Percentiles rank a stretch among this genome's conserved stretches.
phyloP scores from a whole-genome alignment of 2,888 invertebrate species.

The Nemoura dubitans region DNA sequence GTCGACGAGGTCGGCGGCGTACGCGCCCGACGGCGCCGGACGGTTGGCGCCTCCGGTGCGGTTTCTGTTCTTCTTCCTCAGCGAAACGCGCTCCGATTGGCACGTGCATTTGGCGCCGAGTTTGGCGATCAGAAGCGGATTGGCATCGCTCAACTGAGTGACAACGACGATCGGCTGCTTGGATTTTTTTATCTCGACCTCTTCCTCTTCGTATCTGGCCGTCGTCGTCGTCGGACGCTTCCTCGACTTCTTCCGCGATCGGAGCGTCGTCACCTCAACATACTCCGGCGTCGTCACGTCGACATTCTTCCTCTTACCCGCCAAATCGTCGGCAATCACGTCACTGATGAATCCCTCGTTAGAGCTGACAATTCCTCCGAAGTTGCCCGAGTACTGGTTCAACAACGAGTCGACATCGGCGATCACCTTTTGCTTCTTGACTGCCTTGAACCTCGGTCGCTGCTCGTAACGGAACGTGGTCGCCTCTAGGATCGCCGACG shows the following conservation, averaged over 20 bases:
- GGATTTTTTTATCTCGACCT: constrained; percentile 48
- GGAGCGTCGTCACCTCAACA: constrained; percentile 40
- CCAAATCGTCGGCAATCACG: constrained; percentile 46
- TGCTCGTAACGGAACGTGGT: constrained; percentile 13
- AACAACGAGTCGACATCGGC: constrained; percentile 46
- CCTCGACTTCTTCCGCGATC: constrained; percentile 36
- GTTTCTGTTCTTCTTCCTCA: constrained; percentile 61
- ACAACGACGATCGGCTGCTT: constrained; percentile 55
- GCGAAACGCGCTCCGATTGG: constrained; percentile 60
- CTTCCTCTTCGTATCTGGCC: neutral
- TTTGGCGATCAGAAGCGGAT: constrained; percentile 75
- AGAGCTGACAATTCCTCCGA: constrained; percentile 44
- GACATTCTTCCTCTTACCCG: constrained; percentile 27
- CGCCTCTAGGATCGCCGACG: constrained; percentile 2
- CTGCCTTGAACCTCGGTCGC: neutral
- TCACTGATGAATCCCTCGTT: constrained; percentile 48
- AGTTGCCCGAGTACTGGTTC: constrained; percentile 49
- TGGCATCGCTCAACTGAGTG: constrained; percentile 72
- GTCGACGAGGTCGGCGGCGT: constrained; percentile 16
- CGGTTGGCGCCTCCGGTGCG: neutral
- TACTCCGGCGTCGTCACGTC: constrained; percentile 15
- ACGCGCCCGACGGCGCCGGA: neutral
- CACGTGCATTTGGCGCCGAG: constrained; percentile 79
- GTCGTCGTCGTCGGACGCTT: constrained; percentile 41
- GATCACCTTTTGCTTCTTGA: neutral